Base-by-base conservation (phyloP, 2,113 vertebrate species). In the Puma concolor region DNA sequence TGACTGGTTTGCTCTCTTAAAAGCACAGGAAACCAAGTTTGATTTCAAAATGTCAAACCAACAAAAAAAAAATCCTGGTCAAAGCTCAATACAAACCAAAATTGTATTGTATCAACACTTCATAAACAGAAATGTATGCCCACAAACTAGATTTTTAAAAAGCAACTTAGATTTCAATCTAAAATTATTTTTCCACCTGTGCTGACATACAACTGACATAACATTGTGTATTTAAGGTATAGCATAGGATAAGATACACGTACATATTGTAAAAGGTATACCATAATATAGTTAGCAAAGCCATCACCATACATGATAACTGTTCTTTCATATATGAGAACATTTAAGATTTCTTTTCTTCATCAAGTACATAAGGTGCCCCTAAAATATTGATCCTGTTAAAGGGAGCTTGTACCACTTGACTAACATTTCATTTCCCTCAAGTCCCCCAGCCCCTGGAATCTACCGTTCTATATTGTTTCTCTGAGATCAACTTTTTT, bases 71-170 rank as follows among this genome's bases (percentile, higher is more conserved):
- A 3, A 74, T 36, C 6, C 29, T 82, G 17, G 10, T 77, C 15
- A 97, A 96, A 94, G 63, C 15, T 21, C 31, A 79, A 71, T 50
- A 54, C 8, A 84, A 71, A 95, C 36, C 16, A 84, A 38, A 96
- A 50, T 74, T 64, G 74, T 80, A 27, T 7, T 29, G 23, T 52
- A 76, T n/a, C 50, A 29, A 91, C 4, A 93, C 36, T 63, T 87
- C 52, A 48, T 31, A 41, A 44, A 76, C 44, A 63, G 48, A 69
- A 94, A 71, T 63, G 16, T 21, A 23, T 87, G 15, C 13, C 29
- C 15, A 82, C 11, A 72, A 69, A 64, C 11, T 69, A 86, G 12
- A 60, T 72, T n/a, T 57, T 95, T n/a, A 21, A 90, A 84, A 88
- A 77, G 6, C 25, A 96, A 64, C 23, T 57, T 69, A 23, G 33